Conservation (phyloP, 2,888 invertebrate species). For the Caprella mutica region DNA sequence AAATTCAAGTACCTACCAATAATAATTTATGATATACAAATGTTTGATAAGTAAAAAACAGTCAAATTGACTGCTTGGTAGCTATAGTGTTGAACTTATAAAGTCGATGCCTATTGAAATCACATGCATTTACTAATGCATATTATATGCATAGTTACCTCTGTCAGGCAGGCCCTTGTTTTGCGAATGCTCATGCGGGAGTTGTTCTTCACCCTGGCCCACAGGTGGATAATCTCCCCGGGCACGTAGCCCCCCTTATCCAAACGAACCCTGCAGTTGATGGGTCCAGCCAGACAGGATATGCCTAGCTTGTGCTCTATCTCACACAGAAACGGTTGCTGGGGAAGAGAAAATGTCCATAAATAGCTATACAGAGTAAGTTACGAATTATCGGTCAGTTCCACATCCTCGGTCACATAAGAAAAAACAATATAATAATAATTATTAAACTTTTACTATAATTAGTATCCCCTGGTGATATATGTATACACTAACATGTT, state of each 20-base stretch:
- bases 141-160: conserved; percentile 45
- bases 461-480: neutral
- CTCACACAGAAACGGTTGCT: conserved; percentile 83
- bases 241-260: conserved; percentile 91
- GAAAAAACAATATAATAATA: too few species aligned
- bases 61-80: too few species aligned
- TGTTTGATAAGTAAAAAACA: too few species aligned
- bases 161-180: conserved; percentile 73
- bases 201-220: conserved; percentile 70
- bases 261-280: conserved; percentile 70
- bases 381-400: neutral
- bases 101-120: too few species aligned
- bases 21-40: too few species aligned
- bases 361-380: neutral
- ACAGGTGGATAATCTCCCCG: conserved; percentile 78
- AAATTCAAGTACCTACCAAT: too few species aligned
- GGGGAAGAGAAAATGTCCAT: conserved; percentile 34
- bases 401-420: too few species aligned
- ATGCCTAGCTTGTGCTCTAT: conserved; percentile 81
- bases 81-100: too few species aligned
- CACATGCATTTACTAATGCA: too few species aligned
- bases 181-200: conserved; percentile 73
- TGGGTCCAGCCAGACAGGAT: conserved; percentile 75
- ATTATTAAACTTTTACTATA: too few species aligned
- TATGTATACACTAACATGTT: neutral